Evolutionary conservation across 2,797 vertebrate species (phyloP), one percentile per base, ranked within the genome.

Genomic region (Petrocephalus sullivani): DNA sequence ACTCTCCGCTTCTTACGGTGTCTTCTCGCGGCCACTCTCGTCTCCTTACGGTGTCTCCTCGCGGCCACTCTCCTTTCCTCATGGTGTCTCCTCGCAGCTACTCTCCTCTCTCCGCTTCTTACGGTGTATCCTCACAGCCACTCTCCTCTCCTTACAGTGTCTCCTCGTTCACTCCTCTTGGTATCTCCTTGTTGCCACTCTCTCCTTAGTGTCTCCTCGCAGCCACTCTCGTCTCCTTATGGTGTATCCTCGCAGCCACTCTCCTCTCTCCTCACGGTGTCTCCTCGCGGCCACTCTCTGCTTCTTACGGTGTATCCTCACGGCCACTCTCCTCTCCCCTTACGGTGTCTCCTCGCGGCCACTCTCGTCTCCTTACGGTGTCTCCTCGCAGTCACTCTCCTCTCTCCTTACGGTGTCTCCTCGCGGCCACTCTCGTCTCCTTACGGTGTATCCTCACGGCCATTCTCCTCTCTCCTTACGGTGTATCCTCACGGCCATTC

Each of bases 171-270:
- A n/a, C 5, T 60, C 58, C 28, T 28, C 28, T 28, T 28, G 28
- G 28, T 28, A 28, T 28, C 28, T 28, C 28, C 28, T 28, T 28
- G 28, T 28, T 0, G n/a, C n/a, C 7, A 0, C 49, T 9, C 49
- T 7, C 21, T 61, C 60, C n/a, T 61, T 7, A 0, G 2, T 23
- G 21, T 1, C 8, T 61, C 8, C 60, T 23, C 60, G 0, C 0
- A 0, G n/a, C 58, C 6, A 0, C 58, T n/a, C n/a, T n/a, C n/a
- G n/a, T 21, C 6, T 21, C 6, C 5, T 60, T n/a, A 60, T 6
- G 0, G 58, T 23, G 60, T 0, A n/a, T 61, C 21, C 8, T 61
- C 21, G 0, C 0, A 1, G 8, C 8, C 8, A 0, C 7, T 61
- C n/a, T 60, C 19, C 7, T 61, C n/a, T 60, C 19, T 60, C n/a